Conservation (phyloP, 2,888 invertebrate species). For the Oxyteleia sp. region DNA sequence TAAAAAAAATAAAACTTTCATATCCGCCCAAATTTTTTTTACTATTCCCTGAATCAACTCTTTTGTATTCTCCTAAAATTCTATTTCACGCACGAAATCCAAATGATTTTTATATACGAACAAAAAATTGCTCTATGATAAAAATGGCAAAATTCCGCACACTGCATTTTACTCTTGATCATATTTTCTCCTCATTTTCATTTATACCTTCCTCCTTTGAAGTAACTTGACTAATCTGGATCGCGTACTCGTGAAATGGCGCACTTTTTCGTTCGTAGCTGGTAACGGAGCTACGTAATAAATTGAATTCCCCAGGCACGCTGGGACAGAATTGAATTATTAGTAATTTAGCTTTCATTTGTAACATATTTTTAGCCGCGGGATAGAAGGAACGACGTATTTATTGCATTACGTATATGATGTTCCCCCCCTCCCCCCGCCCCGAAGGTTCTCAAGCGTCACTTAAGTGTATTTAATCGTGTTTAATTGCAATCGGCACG, state of each 20-base stretch:
- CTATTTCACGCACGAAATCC: too few species aligned
- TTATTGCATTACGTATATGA: conserved; percentile 12
- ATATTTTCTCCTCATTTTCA: conserved; percentile 27
- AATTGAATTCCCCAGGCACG: conserved; percentile 37
- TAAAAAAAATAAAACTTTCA: too few species aligned
- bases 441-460: not conserved
- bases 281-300: conserved; percentile 20
- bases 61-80: too few species aligned
- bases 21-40: too few species aligned
- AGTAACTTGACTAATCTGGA: conserved; percentile 32
- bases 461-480: not conserved
- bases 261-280: conserved; percentile 26
- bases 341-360: conserved; percentile 34
- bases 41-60: too few species aligned
- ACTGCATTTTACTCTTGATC: conserved; percentile 1
- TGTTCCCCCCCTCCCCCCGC: not conserved
- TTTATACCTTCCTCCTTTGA: conserved; percentile 18
- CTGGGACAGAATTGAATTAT: conserved; percentile 24
- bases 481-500: not conserved
- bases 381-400: conserved; percentile 19
- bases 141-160: not conserved
- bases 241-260: conserved; percentile 25
- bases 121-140: not conserved
- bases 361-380: conserved; percentile 25
- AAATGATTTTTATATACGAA: too few species aligned